Evolutionary conservation across 2,113 vertebrate genomes (phyloP), one percentile per base, ranked within the genome.

Genomic region (Corynorhinus townsendii): DNA sequence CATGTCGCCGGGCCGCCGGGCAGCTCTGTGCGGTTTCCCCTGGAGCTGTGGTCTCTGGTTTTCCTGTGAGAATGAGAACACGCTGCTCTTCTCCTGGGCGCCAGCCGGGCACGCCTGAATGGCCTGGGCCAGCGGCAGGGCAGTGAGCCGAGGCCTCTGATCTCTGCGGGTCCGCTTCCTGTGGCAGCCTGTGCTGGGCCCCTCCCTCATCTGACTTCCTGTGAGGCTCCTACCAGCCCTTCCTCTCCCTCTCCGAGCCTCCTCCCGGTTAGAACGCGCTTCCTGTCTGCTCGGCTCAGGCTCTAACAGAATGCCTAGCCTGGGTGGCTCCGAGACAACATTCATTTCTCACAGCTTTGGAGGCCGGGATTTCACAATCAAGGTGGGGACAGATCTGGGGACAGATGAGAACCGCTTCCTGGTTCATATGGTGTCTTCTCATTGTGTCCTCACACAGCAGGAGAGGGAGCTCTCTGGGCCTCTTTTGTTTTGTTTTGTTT

Each of bases 21-120:
- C 93, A 76, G 73, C 3, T 86, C 66, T 40, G 22, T 30, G n/a
- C 52, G 26, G 56, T 93, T 85, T 85, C 68, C 93, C 87, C 90
- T 54, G 91, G 85, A 92, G 88, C 93, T 86, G 38, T 35, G 68
- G 62, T 54, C 93, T 90, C 68, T 52, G 45, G 19, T 71, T 81
- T 82, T 86, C 86, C 92, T 90, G 2, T 81, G 92, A 92, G 94
- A 97, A 97, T 97, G 93, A 97, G 96, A 86, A 94, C 97, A 86
- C 76, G 68, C 38, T 97, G 97, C 92, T 82, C 3, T 87, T 95
- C 95, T 95, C 75, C 83, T 92, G 66, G 85, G 93, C 33, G 6
- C 95, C 91, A 92, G 85, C 89, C 80, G 64, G 59, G 24, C 59
- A 85, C 59, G 90, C 54, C 86, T 90, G 93, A 94, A 79, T 95